Conservation (phyloP, 2,797 vertebrate species). For the Crocidura indochinensis region DNA sequence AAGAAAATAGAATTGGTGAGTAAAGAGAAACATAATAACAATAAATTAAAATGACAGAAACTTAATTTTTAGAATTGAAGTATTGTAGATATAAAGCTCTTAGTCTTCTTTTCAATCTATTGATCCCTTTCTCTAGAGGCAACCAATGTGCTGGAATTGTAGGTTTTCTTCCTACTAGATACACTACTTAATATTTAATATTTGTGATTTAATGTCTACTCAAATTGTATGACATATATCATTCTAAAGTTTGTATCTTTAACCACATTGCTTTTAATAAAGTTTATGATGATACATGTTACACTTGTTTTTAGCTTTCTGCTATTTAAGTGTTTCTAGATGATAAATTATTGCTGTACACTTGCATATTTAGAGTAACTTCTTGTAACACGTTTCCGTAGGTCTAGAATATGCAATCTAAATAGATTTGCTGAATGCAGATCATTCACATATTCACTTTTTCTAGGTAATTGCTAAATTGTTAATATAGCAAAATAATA, state of each 20-base stretch:
- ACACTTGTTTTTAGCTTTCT: too few relatives aligned
- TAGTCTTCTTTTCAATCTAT: background rate
- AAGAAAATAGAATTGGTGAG: too few relatives aligned
- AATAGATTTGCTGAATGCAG: conserved; percentile 27
- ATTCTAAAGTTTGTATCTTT: conserved; percentile 65
- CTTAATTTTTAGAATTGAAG: conserved; percentile 44
- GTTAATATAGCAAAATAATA: conserved; percentile 1
- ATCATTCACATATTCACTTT: conserved; percentile 9
- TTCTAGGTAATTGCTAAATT: conserved; percentile 26
- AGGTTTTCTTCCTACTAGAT: background rate
- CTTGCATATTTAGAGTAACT: conserved; percentile 39
- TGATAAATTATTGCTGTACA: background rate
- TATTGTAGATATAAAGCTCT: conserved; percentile 11
- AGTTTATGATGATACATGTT: too few relatives aligned
- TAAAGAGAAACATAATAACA: too few relatives aligned
- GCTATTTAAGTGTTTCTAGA: too few relatives aligned
- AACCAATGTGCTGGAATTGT: conserved; percentile 50
- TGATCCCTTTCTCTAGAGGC: background rate
- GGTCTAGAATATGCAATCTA: background rate
- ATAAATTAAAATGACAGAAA: conserved; percentile 38
- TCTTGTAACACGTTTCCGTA: conserved; percentile 25
- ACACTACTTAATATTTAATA: conserved; percentile 15
- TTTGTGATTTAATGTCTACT: conserved; percentile 33
- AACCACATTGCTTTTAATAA: conserved; percentile 17
- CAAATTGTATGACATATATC: conserved; percentile 8